Evolutionary conservation across 2,888 invertebrate genomes (phyloP), one percentile per base, ranked within the genome.

Genomic region (Drosophila phalerata): DNA sequence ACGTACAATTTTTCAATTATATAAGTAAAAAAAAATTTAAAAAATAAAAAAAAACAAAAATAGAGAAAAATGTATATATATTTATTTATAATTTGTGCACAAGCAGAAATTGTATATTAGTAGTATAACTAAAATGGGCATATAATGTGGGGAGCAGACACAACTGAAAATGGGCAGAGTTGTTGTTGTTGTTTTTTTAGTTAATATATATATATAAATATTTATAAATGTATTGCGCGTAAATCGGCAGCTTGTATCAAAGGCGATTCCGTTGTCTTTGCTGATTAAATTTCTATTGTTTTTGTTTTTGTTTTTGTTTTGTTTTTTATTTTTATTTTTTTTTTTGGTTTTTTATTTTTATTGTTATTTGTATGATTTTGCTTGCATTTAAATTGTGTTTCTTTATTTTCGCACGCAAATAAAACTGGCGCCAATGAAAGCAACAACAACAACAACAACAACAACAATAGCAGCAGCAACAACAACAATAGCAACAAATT

Each of bases 361-460:
- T 22, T 22, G 22, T 22, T 22, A 22, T 22, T 22, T 22, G 22
- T 22, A 22, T 22, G 22, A 22, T 61, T 40, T 32, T 63, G 66
- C 68, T 55, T 75, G 79, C 73, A 79, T 88, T 87, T 76, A 69
- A 82, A 88, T 76, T 79, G 62, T 84, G 43, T 66, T 73, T 79
- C 52, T 79, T 65, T 65, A 63, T 77, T 81, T 85, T 85, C 89
- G 88, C 85, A 89, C 83, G 89, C 84, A 85, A 85, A 85, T 89
- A 89, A 88, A 81, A 74, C 85, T 87, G 89, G 85, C 85, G 89
- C 85, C 85, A 89, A 81, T 83, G 71, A 84, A 68, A 69, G 69
- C 65, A 65, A 40, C 65, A 63, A 60, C 37, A 64, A 55, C 22
- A 69, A 38, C 32, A 55, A 32, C 55, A 76, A 22, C 45, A 62